Evolutionary conservation across 2,113 vertebrate genomes (phyloP).

Genomic region (Cyprinodon brontotheroides): DNA sequence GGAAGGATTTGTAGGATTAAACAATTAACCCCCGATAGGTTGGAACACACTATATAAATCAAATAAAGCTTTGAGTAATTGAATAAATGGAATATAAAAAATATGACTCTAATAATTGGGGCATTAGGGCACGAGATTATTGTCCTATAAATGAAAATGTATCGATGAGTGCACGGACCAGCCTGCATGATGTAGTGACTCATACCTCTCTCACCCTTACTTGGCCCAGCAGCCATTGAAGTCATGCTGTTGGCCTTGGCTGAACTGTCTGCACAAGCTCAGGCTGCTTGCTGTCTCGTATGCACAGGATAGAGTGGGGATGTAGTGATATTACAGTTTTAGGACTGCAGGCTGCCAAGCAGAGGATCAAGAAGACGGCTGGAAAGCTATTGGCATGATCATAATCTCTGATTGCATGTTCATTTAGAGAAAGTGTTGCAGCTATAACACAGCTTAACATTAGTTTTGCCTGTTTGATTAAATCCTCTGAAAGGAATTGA

Average conservation of each 20-base stretch:
- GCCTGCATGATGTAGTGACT: constrained; percentile 38
- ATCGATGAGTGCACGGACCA: background rate
- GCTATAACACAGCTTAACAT: background rate
- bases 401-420: background rate
- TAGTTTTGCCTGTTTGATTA: background rate
- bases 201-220: too few species aligned
- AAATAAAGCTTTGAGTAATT: background rate
- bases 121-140: too few species aligned
- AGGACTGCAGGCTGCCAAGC: constrained; percentile 25
- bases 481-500: background rate
- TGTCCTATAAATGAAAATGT: constrained; percentile 24
- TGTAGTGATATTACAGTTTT: constrained; percentile 17
- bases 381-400: constrained; percentile 4
- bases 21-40: background rate
- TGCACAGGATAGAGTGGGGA: constrained; percentile 13
- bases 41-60: background rate
- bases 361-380: constrained; percentile 32
- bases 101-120: background rate
- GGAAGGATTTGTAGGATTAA: background rate
- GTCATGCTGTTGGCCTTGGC: constrained; percentile 42
- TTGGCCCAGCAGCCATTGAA: constrained; percentile 37
- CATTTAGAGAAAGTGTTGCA: constrained; percentile 12
- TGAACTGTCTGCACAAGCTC: constrained; percentile 17
- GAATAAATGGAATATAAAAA: background rate
- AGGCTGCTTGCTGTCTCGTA: constrained; percentile 54